Conservation (phyloP, 2,113 vertebrate species). For the Lepus americanus region DNA sequence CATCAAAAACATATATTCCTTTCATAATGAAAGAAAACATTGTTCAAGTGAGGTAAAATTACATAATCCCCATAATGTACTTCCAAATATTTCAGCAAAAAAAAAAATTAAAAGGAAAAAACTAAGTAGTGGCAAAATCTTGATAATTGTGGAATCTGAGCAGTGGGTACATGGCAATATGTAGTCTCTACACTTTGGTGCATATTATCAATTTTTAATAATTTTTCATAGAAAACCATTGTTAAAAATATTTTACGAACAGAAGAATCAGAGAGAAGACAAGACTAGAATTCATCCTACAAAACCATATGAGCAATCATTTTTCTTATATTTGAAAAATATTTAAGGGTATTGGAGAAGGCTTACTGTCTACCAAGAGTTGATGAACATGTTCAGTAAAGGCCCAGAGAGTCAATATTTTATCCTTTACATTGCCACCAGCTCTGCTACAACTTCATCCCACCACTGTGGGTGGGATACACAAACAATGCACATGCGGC, state of each 20-base stretch:
- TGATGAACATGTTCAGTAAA: background rate
- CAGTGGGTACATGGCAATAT: background rate
- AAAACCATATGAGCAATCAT: background rate
- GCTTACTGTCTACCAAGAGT: background rate
- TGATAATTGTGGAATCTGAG: background rate
- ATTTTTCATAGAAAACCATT: background rate
- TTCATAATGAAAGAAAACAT: background rate
- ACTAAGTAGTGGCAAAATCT: slow-evolving; percentile 28
- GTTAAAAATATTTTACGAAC: background rate
- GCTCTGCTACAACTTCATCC: slow-evolving; percentile 6
- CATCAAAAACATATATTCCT: background rate
- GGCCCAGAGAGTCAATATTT: background rate
- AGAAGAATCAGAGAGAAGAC: background rate
- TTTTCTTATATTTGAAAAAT: slow-evolving; percentile 37
- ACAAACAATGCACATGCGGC: background rate
- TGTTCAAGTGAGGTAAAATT: background rate
- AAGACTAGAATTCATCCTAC: background rate
- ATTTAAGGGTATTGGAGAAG: slow-evolving; percentile 29
- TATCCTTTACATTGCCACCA: background rate
- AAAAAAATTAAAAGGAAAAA: background rate
- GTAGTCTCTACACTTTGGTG: background rate
- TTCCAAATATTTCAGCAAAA: slow-evolving; percentile 32
- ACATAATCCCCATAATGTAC: background rate
- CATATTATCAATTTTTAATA: slow-evolving; percentile 8
- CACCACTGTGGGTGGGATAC: background rate